These are phyloP conservation scores for Acleris literana DNA, from an alignment of 2,888 invertebrate genomes.

Conservation along the genomic window DNA sequence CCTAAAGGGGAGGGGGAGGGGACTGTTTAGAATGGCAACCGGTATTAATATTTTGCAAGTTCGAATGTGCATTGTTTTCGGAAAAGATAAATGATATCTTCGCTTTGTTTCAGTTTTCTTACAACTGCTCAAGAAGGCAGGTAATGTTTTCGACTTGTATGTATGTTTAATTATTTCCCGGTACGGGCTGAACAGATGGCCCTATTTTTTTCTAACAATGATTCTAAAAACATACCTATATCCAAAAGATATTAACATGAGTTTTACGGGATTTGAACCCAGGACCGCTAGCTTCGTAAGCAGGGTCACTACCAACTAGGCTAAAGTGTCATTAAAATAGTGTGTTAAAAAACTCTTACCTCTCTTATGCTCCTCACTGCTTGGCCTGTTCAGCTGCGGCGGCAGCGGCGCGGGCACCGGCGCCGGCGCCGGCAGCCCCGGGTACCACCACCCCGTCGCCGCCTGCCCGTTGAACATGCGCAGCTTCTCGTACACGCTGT, in stretches of 20 bases:
- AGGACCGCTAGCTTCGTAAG: too few species aligned
- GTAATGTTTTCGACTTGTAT: too few species aligned
- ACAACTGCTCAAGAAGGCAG: too few species aligned
- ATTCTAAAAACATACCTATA: too few species aligned
- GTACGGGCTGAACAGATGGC: too few species aligned
- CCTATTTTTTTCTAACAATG: too few species aligned
- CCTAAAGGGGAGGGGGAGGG: constrained; percentile 2
- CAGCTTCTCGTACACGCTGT: constrained; percentile 96
- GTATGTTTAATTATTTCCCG: too few species aligned
- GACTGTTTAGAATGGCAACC: constrained; percentile 16
- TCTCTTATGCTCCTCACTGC: constrained; percentile 90
- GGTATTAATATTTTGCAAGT: constrained; percentile 26
- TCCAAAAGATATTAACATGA: too few species aligned
- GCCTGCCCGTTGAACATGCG: constrained; percentile 97
- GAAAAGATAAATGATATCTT: constrained; percentile 10
- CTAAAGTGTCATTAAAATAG: too few species aligned
- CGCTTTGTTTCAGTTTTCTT: constrained; percentile 11
- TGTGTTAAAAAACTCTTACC: too few species aligned
- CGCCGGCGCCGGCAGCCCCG: constrained; percentile 88
- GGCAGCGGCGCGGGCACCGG: constrained; percentile 88
- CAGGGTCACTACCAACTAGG: too few species aligned
- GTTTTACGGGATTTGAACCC: too few species aligned
- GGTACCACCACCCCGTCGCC: constrained; percentile 94
- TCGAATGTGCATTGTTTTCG: constrained; percentile 9
- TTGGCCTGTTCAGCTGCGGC: constrained; percentile 82